Evolutionary conservation across 1,140 invertebrate species (phyloP), one percentile per base, ranked within the genome.

Genomic region (Brachionus angularis): DNA sequence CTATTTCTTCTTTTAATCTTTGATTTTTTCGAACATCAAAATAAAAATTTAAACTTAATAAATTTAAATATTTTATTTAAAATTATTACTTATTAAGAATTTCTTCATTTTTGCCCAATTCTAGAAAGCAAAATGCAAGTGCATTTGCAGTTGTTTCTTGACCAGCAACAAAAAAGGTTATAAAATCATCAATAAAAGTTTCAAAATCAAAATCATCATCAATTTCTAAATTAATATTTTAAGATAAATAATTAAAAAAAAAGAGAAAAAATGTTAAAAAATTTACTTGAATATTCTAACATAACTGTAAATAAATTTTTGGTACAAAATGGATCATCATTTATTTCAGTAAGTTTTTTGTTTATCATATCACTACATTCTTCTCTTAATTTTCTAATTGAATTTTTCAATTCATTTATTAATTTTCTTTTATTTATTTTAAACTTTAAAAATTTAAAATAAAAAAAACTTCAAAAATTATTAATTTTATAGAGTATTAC

Each of bases 71-170:
- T n/a, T n/a, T 42, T n/a, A 25, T 23, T 18, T 23, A 16, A 27
- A 8, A 5, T 18, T 7, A 29, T 14, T 47, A 67, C 62, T 67
- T 67, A 29, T 46, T 47, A 2, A 67, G 23, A 29, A 67, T 67
- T 50, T 47, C 27, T 14, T 16, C 21, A 12, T 34, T 67, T 31
- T 50, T 16, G 33, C 62, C 62, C 0, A 67, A 12, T 50, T 67
- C 62, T 18, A 67, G 42, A 2, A 67, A 12, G 3, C 10, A 5
- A 8, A 18, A n/a, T 8, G 62, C 62, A 8, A 67, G 23, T 12
- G 36, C 18, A 50, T 50, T 67, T 0, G 62, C 62, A 25, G 62
- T 67, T 2, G 62, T 67, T 21, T 67, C 62, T 67, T 67, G 62
- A 25, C 62, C 62, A 23, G 62, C 42, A 12, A 67, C 29, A 25